Evolutionary conservation across 2,888 invertebrate genomes (phyloP), one percentile per base, ranked within the genome.

Genomic region (Drosophila engyochracea): DNA sequence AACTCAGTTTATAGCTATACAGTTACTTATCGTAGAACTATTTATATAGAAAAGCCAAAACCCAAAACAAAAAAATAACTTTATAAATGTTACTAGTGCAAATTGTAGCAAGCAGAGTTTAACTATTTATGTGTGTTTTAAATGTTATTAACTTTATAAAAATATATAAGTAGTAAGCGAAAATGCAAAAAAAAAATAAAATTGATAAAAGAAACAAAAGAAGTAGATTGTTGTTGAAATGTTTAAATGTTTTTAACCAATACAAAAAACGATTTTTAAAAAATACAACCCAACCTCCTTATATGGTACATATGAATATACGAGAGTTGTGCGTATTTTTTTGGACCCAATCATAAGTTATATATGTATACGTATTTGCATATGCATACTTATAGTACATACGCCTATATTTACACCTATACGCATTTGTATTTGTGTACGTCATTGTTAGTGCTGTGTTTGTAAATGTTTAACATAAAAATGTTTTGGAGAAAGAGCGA

Each of bases 181-280:
- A 81, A 73, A 12, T 67, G 49, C 55, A 41, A 63, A 63, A 60
- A 61, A 61, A 73, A 74, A 51, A 44, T n/a, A 28, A n/a, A 37
- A 41, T 53, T 12, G 12, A 55, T 44, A 60, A 64, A 66, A 63
- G 31, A 63, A 52, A 47, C 52, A 60, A 35, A 54, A 72, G 37
- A 67, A 74, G 86, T 88, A 86, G 90, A 77, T 83, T 85, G 85
- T 88, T 88, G 89, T 88, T 88, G 81, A 90, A 90, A 86, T 90
- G 88, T 88, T 88, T 88, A 88, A 86, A 86, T 88, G 86, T 90
- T 85, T 87, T 89, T 79, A 87, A 68, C 70, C 81, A 54, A 82
- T 66, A 59, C 22, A 44, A 61, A 72, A 31, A 49, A 55, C 28
- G 28, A 69, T 39, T 58, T 28, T 16, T 5, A 35, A 14, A 33